Base-by-base conservation (phyloP, 1,140 invertebrate species). In the Drosophila suzukii region DNA sequence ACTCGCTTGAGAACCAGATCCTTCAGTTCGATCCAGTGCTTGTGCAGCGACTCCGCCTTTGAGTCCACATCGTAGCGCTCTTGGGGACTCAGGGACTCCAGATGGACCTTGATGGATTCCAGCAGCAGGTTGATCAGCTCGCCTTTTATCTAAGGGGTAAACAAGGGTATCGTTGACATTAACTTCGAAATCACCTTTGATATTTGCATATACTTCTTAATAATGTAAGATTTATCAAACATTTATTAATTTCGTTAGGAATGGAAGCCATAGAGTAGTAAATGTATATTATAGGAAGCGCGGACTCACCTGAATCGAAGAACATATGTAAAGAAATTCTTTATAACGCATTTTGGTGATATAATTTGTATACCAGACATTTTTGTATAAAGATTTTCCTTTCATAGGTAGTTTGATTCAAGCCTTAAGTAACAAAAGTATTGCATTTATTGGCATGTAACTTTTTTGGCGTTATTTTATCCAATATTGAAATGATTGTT, bases 1-100 rank as follows among this genome's bases (percentile, higher is more conserved):
- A 96, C 94, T 62, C 96, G 94, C 55, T 93, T 93, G 67, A 96
- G 94, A 0, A 96, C 91, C 13, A 94, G 82, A 59, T 93, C 94
- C 70, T 95, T 95, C 0, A 96, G 93, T 41, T 94, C 93, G 15
- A 94, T 92, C 95, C 96, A 96, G 41, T 95, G 93, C 36, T 95
- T 93, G 56, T 93, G 93, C 7, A 96, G 89, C 0, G 94, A 90
- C 20, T 95, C 94, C 2, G 94, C 94, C 88, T 95, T 95, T 6
- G 93, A 91, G 56, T 95, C 93, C 2, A 95, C 93, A 66, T 97
- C 95, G 50, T 93, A 91, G 54, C 94, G 93, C 78, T 95, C 94
- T 49, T 94, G 93, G 60, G 95, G 94, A 67, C 96, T 95, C 13
- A 96, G 91, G 54, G 94, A 94, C 81, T 96, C 94, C 39, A 96